phyloP scores from a whole-genome alignment of 2,797 vertebrate genomes.

The Gila robusta region DNA sequence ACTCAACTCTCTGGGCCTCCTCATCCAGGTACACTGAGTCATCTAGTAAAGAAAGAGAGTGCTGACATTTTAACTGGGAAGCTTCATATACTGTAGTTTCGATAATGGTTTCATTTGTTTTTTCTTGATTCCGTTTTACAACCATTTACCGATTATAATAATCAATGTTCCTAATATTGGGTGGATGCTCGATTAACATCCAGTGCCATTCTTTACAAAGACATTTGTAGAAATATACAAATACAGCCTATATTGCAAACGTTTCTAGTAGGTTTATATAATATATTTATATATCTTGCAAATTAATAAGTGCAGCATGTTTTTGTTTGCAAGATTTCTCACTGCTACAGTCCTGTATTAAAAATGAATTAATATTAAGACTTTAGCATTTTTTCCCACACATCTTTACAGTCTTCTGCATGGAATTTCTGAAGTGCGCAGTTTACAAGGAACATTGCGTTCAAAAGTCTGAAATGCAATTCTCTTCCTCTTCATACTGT shows the following conservation, averaged over 20 bases:
- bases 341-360: neutral
- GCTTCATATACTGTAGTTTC: neutral
- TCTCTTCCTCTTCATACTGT: neutral
- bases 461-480: neutral
- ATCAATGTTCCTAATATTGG: neutral
- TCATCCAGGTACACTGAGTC: conserved; percentile 85
- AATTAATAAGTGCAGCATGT: neutral
- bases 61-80: neutral
- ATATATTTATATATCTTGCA: neutral
- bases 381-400: neutral
- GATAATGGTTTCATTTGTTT: neutral
- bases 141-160: neutral
- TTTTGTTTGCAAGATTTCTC: neutral
- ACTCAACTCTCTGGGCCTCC: conserved; percentile 83
- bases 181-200: neutral
- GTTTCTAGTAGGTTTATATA: neutral
- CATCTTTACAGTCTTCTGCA: neutral
- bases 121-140: neutral
- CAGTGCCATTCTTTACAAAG: neutral
- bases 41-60: conserved; percentile 68
- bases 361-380: neutral
- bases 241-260: neutral
- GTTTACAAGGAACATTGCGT: neutral
- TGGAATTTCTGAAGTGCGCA: neutral
- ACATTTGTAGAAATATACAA: neutral